These are phyloP conservation scores for Linyphia triangularis DNA, from an alignment of 2,888 invertebrate genomes.

Conservation along the genomic window DNA sequence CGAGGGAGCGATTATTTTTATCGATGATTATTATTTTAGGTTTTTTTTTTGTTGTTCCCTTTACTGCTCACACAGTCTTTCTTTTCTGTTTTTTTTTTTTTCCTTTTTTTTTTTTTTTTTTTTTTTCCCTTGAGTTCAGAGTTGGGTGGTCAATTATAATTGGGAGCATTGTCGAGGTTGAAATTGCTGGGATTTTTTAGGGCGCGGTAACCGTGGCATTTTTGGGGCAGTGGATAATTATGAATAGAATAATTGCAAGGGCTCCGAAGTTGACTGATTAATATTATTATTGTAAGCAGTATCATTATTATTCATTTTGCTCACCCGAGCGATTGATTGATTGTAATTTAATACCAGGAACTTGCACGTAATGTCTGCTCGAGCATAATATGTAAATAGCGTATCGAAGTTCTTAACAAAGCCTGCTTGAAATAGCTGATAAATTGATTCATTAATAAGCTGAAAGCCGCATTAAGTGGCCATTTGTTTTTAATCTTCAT, in stretches of 20 bases:
- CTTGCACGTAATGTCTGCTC: too few relatives aligned
- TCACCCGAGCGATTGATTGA: neutral
- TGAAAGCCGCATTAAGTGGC: too few relatives aligned
- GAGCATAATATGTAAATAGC: too few relatives aligned
- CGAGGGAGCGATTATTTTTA: conserved; percentile 44
- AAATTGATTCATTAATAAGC: too few relatives aligned
- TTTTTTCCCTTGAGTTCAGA: neutral
- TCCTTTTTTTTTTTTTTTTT: too few relatives aligned
- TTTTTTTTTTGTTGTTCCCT: too few relatives aligned
- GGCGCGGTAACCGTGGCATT: conserved; percentile 3
- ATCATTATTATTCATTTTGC: neutral
- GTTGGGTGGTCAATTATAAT: conserved; percentile 39
- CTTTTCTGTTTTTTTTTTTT: too few relatives aligned
- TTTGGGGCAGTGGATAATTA: conserved; percentile 11
- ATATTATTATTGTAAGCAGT: neutral
- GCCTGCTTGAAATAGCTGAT: too few relatives aligned
- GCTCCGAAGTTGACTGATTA: neutral
- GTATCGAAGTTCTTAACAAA: too few relatives aligned
- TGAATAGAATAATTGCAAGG: neutral
- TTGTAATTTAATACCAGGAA: neutral
- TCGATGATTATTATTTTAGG: conserved; percentile 37
- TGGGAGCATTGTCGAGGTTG: neutral
- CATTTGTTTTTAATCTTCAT: too few relatives aligned
- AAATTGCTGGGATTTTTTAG: conserved; percentile 35
- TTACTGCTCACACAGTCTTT: too few relatives aligned